phyloP scores from a whole-genome alignment of 2,888 invertebrate genomes.

The Vesta saturnalis region DNA sequence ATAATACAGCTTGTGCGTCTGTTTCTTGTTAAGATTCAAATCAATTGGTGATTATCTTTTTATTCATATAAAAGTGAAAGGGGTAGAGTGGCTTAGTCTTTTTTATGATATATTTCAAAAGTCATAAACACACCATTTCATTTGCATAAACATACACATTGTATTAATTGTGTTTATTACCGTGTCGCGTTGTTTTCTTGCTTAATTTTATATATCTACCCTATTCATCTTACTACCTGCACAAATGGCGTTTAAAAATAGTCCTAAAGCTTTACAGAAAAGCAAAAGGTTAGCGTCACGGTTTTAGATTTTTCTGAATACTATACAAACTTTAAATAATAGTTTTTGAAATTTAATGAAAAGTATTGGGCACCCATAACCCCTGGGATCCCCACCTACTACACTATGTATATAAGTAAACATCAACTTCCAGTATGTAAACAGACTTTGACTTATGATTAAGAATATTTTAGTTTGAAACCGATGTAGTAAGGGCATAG shows the following conservation, averaged over 20 bases:
- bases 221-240: neutral
- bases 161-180: neutral
- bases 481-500: slow-evolving; percentile 29
- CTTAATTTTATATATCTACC: neutral
- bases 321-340: slow-evolving; percentile 11
- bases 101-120: too few relatives aligned
- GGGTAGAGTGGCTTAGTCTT: too few relatives aligned
- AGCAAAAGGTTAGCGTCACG: neutral
- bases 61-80: too few relatives aligned
- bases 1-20: too few relatives aligned
- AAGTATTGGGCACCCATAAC: neutral
- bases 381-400: slow-evolving; percentile 14
- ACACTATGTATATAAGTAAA: slow-evolving; percentile 20
- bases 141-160: neutral
- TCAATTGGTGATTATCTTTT: too few relatives aligned
- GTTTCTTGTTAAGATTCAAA: too few relatives aligned
- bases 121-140: neutral
- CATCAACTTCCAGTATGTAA: slow-evolving; percentile 26
- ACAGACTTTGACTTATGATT: slow-evolving; percentile 22
- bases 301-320: neutral
- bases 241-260: neutral
- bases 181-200: neutral
- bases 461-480: slow-evolving; percentile 30
- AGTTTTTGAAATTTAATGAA: neutral
- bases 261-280: neutral